These are phyloP conservation scores for Drosophila merina DNA, from an alignment of 2,888 invertebrate genomes.

Conservation along the genomic window DNA sequence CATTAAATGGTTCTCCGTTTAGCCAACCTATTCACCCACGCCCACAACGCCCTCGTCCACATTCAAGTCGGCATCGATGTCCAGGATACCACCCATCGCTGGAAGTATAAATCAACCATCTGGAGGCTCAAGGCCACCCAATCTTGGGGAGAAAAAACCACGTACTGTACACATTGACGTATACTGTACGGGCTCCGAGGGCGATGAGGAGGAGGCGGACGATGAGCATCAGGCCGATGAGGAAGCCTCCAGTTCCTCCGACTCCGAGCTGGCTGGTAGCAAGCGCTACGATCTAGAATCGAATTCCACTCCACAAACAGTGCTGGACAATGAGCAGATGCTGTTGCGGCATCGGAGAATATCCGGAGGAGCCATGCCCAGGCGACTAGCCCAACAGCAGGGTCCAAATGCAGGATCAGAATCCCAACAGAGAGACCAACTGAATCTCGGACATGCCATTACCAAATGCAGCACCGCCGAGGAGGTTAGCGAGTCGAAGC, in stretches of 20 bases:
- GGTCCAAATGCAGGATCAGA: constrained; percentile 53
- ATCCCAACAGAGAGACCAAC: constrained; percentile 51
- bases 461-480: constrained; percentile 84
- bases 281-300: constrained; percentile 82
- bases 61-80: constrained; percentile 81
- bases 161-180: constrained; percentile 91
- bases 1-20: not conserved
- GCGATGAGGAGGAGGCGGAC: constrained; percentile 82
- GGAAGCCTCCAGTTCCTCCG: constrained; percentile 62
- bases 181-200: constrained; percentile 88
- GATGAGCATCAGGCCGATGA: constrained; percentile 82
- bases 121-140: constrained; percentile 31
- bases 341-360: constrained; percentile 86
- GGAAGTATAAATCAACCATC: constrained; percentile 40
- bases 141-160: constrained; percentile 82
- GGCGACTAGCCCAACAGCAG: constrained; percentile 69
- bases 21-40: constrained; percentile 71
- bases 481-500: constrained; percentile 83
- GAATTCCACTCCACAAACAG: constrained; percentile 87
- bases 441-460: constrained; percentile 81
- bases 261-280: constrained; percentile 55
- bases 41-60: constrained; percentile 72
- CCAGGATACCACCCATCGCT: constrained; percentile 75
- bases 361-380: constrained; percentile 84
- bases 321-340: constrained; percentile 87